phyloP scores from a whole-genome alignment of 2,797 vertebrate species.

The Acanthurus leucopareius region DNA sequence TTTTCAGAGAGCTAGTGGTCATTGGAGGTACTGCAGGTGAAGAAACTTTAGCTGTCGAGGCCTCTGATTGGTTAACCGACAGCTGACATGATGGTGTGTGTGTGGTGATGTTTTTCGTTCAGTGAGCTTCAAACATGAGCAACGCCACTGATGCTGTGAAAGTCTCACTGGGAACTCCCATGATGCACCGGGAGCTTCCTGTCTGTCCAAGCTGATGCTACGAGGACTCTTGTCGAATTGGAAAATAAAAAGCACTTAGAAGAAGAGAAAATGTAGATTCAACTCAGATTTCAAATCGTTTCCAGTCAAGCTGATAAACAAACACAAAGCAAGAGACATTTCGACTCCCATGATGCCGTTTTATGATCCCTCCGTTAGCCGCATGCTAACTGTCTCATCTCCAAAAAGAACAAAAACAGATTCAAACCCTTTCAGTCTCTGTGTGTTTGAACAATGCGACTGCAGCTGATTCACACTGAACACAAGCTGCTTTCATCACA shows the following conservation, averaged over 20 bases:
- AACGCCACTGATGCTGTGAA: too few species aligned
- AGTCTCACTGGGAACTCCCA: too few species aligned
- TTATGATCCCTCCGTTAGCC: not conserved
- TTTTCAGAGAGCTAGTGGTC: not conserved
- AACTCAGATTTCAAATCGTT: not conserved
- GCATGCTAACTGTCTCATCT: not conserved
- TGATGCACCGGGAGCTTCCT: not conserved
- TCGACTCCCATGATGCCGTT: not conserved
- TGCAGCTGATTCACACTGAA: too few species aligned
- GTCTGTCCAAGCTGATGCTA: not conserved
- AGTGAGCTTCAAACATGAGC: not conserved
- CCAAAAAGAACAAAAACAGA: not conserved
- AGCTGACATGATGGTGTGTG: not conserved
- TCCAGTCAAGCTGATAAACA: too few species aligned
- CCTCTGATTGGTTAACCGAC: conserved; percentile 1
- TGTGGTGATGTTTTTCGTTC: not conserved
- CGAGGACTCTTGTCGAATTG: not conserved
- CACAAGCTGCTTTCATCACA: too few species aligned
- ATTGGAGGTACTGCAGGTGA: not conserved
- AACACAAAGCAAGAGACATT: not conserved
- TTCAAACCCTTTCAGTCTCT: not conserved
- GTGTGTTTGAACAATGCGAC: too few species aligned
- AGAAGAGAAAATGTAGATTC: conserved; percentile 2
- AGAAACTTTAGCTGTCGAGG: not conserved
- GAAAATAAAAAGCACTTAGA: conserved; percentile 10